Percentiles rank a stretch among this genome's conserved stretches.
Conservation (phyloP, 2,888 invertebrate species). For the Apocheima hispidaria region DNA sequence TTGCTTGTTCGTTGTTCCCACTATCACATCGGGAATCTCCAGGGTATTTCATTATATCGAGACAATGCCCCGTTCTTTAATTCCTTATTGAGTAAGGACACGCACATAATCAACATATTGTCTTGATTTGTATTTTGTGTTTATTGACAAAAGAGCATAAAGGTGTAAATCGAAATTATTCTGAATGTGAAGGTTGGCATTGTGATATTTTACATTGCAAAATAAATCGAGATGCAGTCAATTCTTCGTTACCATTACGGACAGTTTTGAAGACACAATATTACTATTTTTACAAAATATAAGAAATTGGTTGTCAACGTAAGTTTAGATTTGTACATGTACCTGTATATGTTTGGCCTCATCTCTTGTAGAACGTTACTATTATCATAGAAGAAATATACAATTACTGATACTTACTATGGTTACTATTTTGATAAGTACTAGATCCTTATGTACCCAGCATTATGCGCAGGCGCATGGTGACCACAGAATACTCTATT, state of each 20-base stretch:
- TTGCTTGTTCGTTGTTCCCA: constrained; percentile 7
- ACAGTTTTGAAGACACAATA: too few species aligned
- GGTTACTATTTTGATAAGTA: not conserved
- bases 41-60: constrained; percentile 27
- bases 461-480: constrained; percentile 42
- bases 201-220: constrained; percentile 61
- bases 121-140: constrained; percentile 59
- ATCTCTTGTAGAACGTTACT: too few species aligned
- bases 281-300: too few species aligned
- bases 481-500: too few species aligned
- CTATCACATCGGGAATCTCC: constrained; percentile 19
- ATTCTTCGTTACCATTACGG: too few species aligned
- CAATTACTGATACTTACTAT: too few species aligned
- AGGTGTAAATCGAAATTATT: constrained; percentile 59
- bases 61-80: constrained; percentile 34
- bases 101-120: constrained; percentile 47
- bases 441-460: constrained; percentile 1
- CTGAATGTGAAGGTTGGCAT: constrained; percentile 61
- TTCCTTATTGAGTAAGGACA: constrained; percentile 51
- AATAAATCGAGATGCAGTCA: constrained; percentile 39
- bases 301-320: too few species aligned
- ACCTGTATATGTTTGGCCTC: too few species aligned
- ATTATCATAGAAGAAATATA: too few species aligned
- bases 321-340: too few species aligned
- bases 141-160: constrained; percentile 56